Evolutionary conservation across 2,888 invertebrate genomes (phyloP).

Genomic region (Microchrysa polita): DNA sequence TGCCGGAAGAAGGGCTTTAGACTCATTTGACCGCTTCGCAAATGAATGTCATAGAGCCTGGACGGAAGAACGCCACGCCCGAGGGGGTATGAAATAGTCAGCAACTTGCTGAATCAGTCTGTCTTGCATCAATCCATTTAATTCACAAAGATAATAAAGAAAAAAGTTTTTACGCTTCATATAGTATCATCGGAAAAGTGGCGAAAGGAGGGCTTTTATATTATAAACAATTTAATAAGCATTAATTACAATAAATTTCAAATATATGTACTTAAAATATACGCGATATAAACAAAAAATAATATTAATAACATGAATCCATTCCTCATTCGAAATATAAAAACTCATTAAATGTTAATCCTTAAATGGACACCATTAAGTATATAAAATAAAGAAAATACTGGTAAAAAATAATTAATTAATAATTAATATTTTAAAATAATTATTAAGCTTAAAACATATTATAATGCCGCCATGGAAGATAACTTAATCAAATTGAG

Average conservation of each 20-base stretch:
- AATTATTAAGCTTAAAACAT: too few species aligned
- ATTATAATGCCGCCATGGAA: too few species aligned
- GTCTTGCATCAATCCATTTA: neutral
- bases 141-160: conserved; percentile 6
- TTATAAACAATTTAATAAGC: too few species aligned
- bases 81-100: neutral
- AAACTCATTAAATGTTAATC: too few species aligned
- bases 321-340: conserved; percentile 26
- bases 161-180: conserved; percentile 42
- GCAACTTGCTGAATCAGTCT: neutral
- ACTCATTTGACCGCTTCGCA: conserved; percentile 64
- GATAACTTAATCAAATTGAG: too few species aligned
- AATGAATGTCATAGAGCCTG: conserved; percentile 57
- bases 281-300: neutral
- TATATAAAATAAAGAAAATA: too few species aligned
- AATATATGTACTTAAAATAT: neutral
- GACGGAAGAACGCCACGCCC: neutral
- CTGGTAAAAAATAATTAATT: too few species aligned
- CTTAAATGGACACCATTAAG: too few species aligned
- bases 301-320: conserved; percentile 18
- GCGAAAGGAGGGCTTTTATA: neutral
- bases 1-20: conserved; percentile 56
- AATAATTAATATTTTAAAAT: too few species aligned
- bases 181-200: neutral
- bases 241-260: neutral